These are phyloP conservation scores for Scartelaos histophorus DNA, from an alignment of 2,113 vertebrate genomes.

Conservation along the genomic window DNA sequence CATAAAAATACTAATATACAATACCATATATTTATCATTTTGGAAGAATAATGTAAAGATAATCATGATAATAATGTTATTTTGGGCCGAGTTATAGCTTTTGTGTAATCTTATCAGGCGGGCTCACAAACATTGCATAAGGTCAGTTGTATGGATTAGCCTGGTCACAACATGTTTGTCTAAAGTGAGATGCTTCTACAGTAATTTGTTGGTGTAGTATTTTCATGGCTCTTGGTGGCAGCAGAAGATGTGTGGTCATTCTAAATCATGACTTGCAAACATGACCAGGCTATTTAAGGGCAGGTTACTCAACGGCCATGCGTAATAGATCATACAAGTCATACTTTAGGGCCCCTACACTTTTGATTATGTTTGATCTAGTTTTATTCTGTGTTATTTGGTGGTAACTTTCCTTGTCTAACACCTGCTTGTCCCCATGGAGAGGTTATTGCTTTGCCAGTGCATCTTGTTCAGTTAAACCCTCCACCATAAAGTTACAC, in stretches of 20 bases:
- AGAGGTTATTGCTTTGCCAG: too few species aligned
- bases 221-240: slow-evolving; percentile 41
- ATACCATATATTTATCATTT: background rate
- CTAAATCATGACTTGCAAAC: background rate
- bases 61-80: too few species aligned
- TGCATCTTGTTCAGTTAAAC: too few species aligned
- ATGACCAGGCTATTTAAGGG: background rate
- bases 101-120: slow-evolving; percentile 56
- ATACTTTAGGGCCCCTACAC: too few species aligned
- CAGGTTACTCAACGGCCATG: too few species aligned
- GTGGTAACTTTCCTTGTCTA: too few species aligned
- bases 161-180: slow-evolving; percentile 71
- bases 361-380: too few species aligned
- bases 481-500: too few species aligned
- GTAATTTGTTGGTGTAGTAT: slow-evolving; percentile 72
- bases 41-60: background rate
- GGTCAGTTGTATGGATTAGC: slow-evolving; percentile 39
- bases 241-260: slow-evolving; percentile 4
- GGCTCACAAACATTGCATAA: slow-evolving; percentile 72
- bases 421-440: too few species aligned
- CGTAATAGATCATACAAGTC: too few species aligned
- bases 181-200: slow-evolving; percentile 18
- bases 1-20: background rate
- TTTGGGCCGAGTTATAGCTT: background rate
- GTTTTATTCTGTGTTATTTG: too few species aligned